Evolutionary conservation across 2,888 invertebrate species (phyloP), one percentile per base, ranked within the genome.

Genomic region (Caenorhabditis panamensis): DNA sequence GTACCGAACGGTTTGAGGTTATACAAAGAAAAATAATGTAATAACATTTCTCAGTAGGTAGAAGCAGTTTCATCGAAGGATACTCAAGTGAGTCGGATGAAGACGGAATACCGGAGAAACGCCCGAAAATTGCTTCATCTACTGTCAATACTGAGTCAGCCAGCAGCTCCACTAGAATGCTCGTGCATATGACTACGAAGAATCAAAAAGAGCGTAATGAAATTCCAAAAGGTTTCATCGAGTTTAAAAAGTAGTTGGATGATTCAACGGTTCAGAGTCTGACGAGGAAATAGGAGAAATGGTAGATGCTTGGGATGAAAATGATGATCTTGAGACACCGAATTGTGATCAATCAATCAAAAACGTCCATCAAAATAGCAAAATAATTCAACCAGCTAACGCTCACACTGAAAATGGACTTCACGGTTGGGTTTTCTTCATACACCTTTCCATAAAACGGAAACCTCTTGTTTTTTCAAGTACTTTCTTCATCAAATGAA

Each of bases 221-320:
- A 41, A 3, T 16, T 16, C 44, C 13, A 26, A 63, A 49, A 49
- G 62, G 62, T 63, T n/a, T n/a, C n/a, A n/a, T n/a, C n/a, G 9
- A 62, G 62, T 49, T 59, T 47, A 20, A 47, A 18, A 49, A 49
- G 11, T 22, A 26, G 26, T 41, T 61, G 13, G 31, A 16, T 31
- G 9, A 4, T 31, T 4, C 9, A 31, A 24, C 13, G 20, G 28
- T 56, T 16, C 26, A 64, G 73, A 64, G 8, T 64, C 58, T 9
- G 66, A 53, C 0, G 53, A 53, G 0, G 75, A 75, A 53, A 44
- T 75, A 16, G 66, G 66, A 11, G 75, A 75, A 6, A 66, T 75
- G 18, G 24, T 75, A 2, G 75, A 75, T 22, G 66, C 61, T 13
- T 75, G 66, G 75, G 44, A 66, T 24, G 73, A 37, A 18, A 41